phyloP scores from a whole-genome alignment of 2,797 vertebrate genomes.

The Tangara arthus region DNA sequence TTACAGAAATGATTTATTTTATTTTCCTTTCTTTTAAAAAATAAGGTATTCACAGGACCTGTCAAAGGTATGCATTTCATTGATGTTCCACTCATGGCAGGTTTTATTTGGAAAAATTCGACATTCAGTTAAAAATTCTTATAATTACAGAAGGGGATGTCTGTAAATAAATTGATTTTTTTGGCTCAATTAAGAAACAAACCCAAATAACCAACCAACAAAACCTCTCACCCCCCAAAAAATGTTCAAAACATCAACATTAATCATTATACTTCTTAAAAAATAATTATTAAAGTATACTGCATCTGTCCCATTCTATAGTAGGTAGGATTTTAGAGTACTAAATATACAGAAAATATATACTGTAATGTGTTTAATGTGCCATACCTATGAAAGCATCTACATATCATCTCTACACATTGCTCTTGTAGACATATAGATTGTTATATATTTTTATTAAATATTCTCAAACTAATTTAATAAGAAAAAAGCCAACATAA shows the following conservation, averaged over 20 bases:
- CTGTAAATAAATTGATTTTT: not conserved
- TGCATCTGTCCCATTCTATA: not conserved
- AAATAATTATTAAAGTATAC: not conserved
- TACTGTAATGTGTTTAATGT: not conserved
- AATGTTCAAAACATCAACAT: not conserved
- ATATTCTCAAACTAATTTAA: not conserved
- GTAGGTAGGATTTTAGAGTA: not conserved
- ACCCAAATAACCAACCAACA: rapidly evolving
- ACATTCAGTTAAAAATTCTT: not conserved
- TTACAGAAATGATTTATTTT: not conserved
- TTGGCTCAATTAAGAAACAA: not conserved
- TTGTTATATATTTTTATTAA: not conserved
- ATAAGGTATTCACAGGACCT: not conserved
- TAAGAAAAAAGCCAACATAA: not conserved
- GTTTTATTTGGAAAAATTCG: not conserved
- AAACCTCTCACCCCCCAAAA: rapidly evolving
- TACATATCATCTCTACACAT: not conserved
- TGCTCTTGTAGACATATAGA: not conserved
- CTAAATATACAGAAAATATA: not conserved
- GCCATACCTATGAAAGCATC: not conserved
- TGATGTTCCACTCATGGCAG: not conserved
- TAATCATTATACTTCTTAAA: not conserved
- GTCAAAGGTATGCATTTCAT: rapidly evolving
- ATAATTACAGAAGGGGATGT: not conserved
- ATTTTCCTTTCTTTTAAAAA: not conserved